Evolutionary conservation across 2,113 vertebrate species (phyloP), one percentile per base, ranked within the genome.

Genomic region (Mormyrus lacerda): DNA sequence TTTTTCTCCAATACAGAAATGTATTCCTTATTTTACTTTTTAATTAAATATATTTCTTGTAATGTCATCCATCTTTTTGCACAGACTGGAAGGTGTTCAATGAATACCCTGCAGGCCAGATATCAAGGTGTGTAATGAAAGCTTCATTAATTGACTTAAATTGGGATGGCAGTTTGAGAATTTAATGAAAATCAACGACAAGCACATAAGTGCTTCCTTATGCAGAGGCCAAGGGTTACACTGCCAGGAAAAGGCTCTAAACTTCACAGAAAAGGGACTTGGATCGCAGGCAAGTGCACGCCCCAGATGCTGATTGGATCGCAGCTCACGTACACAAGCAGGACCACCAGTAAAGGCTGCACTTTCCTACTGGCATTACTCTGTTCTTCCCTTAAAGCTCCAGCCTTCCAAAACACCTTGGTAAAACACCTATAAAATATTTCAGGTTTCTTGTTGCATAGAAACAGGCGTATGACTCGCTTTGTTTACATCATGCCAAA

Each of bases 351-450:
- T 65, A 65, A 65, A 65, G n/a, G 58, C n/a, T 84, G 21, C 24
- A 24, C 45, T 27, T 2, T 47, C 42, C 11, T 85, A 45, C 39
- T 9, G 39, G 10, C 44, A 85, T 13, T 15, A 21, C 24, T n/a
- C 21, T 85, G 47, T 84, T 24, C 82, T 27, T 84, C 44, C 21
- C 24, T 24, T 84, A n/a, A 47, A 89, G 48, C 58, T 79, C 42
- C 87, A 53, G 17, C 45, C 21, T 47, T 89, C 50, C 47, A 47
- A 50, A n/a, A 85, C 21, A 27, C 83, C 83, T 27, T n/a, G 1
- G 87, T 79, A 85, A 87, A 39, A 39, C 61, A 50, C 19, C 45
- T 89, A 89, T 89, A 84, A 61, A 76, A 42, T 85, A 53, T 86
- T 27, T 69, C 61, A 31, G 61, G 73, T 79, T n/a, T n/a, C n/a